These are phyloP conservation scores for Chiroxiphia lanceolata DNA, from an alignment of 2,797 vertebrate species.

Conservation along the genomic window DNA sequence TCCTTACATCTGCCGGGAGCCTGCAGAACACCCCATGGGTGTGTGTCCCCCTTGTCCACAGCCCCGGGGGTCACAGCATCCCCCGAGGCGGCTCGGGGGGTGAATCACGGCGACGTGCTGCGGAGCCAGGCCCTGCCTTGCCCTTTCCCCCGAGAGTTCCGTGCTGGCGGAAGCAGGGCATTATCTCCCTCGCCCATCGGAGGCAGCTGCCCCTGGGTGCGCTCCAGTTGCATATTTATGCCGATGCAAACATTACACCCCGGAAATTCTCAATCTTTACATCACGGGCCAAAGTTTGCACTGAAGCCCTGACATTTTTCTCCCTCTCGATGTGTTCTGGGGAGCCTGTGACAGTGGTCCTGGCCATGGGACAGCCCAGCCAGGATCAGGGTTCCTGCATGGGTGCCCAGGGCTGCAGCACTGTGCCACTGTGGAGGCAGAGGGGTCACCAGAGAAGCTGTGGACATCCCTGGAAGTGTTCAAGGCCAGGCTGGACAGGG, in stretches of 20 bases:
- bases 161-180: background rate
- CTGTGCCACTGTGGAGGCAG: background rate
- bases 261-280: conserved; percentile 40
- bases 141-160: background rate
- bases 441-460: background rate
- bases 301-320: background rate
- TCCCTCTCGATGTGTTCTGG: background rate
- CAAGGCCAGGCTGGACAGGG: rapidly evolving
- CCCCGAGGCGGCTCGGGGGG: background rate
- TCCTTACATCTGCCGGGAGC: background rate
- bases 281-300: background rate
- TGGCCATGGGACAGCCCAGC: background rate
- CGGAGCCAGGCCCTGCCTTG: background rate
- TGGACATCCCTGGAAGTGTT: background rate
- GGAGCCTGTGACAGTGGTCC: rapidly evolving
- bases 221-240: background rate
- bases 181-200: conserved; percentile 42
- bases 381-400: background rate
- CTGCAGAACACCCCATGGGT: rapidly evolving
- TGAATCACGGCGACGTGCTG: background rate
- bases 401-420: background rate
- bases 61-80: background rate
- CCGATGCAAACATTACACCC: conserved; percentile 27
- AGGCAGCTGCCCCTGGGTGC: conserved; percentile 42
- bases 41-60: background rate